Conservation (phyloP, 2,113 vertebrate genomes). For the Sebastes fasciatus region DNA sequence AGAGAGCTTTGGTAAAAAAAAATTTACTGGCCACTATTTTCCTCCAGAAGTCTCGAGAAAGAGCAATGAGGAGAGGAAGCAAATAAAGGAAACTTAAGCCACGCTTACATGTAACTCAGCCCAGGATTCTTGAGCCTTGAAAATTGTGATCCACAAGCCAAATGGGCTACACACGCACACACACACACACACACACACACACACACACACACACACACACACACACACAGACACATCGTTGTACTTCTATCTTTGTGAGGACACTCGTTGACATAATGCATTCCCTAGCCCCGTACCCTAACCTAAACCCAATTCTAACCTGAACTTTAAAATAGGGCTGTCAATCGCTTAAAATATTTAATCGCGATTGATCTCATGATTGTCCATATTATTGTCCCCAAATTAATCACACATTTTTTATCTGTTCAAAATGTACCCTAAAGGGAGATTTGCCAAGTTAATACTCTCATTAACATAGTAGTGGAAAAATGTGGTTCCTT, state of each 20-base stretch:
- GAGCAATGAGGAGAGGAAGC: constrained; percentile 15
- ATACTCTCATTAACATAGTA: no score
- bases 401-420: no score
- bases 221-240: not conserved
- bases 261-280: not conserved
- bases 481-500: no score
- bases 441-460: no score
- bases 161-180: constrained; percentile 1
- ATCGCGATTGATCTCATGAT: no score
- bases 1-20: not conserved
- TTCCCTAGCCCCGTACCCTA: not conserved
- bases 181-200: constrained; percentile 8
- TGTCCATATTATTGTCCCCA: no score
- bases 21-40: not conserved
- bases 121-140: constrained; percentile 37
- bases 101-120: constrained; percentile 36
- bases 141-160: constrained; percentile 31
- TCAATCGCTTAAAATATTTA: no score
- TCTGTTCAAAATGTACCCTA: no score
- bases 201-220: not conserved
- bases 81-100: constrained; percentile 23
- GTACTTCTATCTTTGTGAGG: not conserved
- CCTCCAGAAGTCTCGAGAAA: not conserved
- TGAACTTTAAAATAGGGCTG: no score
- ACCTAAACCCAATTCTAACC: not conserved